Conservation (phyloP, 2,797 vertebrate species). For the Allobates femoralis region DNA sequence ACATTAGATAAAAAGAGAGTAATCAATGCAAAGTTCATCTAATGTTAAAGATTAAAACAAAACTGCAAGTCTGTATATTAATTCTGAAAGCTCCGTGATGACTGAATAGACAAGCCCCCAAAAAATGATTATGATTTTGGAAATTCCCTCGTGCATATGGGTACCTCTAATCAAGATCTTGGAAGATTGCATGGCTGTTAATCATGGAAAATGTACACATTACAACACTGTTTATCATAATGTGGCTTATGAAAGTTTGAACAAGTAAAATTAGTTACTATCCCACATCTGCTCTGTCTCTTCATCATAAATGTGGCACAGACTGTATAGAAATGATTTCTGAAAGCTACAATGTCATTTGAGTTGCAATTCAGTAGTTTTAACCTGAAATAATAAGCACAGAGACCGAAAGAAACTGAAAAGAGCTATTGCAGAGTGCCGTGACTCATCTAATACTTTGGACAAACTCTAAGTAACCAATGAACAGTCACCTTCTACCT, state of each 20-base stretch:
- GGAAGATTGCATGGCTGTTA: slow-evolving; percentile 61
- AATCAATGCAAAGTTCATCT: slow-evolving; percentile 27
- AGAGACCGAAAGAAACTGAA: not conserved
- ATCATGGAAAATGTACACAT: slow-evolving; percentile 61
- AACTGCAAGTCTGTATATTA: slow-evolving; percentile 46
- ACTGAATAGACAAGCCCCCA: slow-evolving; percentile 47
- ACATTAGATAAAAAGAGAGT: slow-evolving; percentile 12
- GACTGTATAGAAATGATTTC: slow-evolving; percentile 36
- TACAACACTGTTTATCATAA: slow-evolving; percentile 61
- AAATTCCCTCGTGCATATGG: slow-evolving; percentile 57
- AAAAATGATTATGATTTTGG: slow-evolving; percentile 61
- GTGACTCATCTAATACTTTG: too few relatives aligned
- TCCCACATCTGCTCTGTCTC: slow-evolving; percentile 59
- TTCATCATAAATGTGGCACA: slow-evolving; percentile 51
- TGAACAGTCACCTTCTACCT: not conserved
- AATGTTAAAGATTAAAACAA: slow-evolving; percentile 27
- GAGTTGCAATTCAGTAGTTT: slow-evolving; percentile 10
- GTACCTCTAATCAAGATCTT: slow-evolving; percentile 63
- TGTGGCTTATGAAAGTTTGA: slow-evolving; percentile 62
- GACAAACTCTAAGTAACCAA: too few relatives aligned
- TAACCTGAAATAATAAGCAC: slow-evolving; percentile 22
- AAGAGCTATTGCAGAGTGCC: not conserved
- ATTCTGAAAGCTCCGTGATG: slow-evolving; percentile 48
- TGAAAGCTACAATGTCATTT: slow-evolving; percentile 35
- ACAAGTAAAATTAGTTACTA: slow-evolving; percentile 61